Evolutionary conservation across 1,140 invertebrate species (phyloP).

Genomic region (Bombus affinis): DNA sequence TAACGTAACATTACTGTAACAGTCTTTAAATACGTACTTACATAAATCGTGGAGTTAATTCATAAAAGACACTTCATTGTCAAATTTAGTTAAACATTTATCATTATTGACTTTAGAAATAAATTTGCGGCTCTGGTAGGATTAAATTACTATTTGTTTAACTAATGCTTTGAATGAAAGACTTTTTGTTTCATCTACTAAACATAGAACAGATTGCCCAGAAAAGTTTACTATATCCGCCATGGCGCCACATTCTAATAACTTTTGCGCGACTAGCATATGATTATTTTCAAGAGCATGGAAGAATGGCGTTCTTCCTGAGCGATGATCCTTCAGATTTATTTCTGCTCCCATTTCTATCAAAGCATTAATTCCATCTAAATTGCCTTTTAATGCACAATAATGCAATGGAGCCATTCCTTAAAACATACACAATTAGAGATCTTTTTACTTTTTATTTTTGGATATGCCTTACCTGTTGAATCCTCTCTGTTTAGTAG

Average conservation of each 20-base stretch:
- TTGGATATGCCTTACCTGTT: slow-evolving; percentile 24
- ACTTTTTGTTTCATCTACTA: slow-evolving; percentile 60
- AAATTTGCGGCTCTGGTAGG: not conserved
- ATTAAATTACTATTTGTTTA: slow-evolving; percentile 39
- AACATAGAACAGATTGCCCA: slow-evolving; percentile 66
- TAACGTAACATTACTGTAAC: too few relatives aligned
- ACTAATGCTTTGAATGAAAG: slow-evolving; percentile 51
- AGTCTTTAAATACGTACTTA: not conserved
- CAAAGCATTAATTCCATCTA: slow-evolving; percentile 61
- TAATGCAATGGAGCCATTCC: slow-evolving; percentile 73
- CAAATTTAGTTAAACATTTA: not conserved
- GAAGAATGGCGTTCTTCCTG: slow-evolving; percentile 76
- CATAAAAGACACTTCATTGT: not conserved
- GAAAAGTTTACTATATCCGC: slow-evolving; percentile 67
- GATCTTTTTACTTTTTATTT: not conserved
- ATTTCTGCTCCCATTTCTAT: slow-evolving; percentile 62
- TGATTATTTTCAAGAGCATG: slow-evolving; percentile 71
- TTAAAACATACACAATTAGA: slow-evolving; percentile 16
- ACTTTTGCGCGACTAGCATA: slow-evolving; percentile 42
- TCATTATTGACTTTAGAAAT: not conserved
- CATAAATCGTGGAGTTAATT: not conserved
- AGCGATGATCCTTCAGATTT: slow-evolving; percentile 71
- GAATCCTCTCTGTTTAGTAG: slow-evolving; percentile 47
- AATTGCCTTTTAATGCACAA: slow-evolving; percentile 60
- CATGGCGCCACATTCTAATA: slow-evolving; percentile 68